Evolutionary conservation across 1,140 invertebrate genomes (phyloP), one percentile per base, ranked within the genome.

Genomic region (Zaprionus nigranus): DNA sequence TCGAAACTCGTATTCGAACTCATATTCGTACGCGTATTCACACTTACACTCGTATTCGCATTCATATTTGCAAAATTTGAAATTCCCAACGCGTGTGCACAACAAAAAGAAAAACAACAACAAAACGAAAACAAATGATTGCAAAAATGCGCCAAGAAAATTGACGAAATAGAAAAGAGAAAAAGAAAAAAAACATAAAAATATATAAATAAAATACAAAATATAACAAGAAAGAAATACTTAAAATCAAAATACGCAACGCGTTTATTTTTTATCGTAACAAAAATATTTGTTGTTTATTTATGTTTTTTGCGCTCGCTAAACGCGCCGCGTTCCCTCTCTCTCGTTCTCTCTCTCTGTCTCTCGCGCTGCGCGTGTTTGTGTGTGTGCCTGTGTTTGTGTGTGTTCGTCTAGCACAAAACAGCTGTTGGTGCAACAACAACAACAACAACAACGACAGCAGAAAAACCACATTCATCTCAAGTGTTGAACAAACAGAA

Each of bases 371-470:
- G 57, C n/a, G 20, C 38, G 30, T 38, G 22, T 28, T 24, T 26
- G 43, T n/a, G 38, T 49, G 28, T 26, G 13, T 26, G 53, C 15
- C 26, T 49, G 38, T 59, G 62, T 67, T 30, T 74, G 60, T 65
- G 49, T 59, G 57, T 70, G 63, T 76, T 71, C 53, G 75, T 79
- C 66, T 76, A 69, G 80, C 72, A 59, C 65, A 71, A 62, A 87
- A 87, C 84, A 87, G 85, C 84, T 87, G 84, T 88, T 83, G 73
- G 67, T 74, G 69, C 67, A 66, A 68, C 67, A 76, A 82, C 66
- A 79, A 68, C 67, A 76, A 82, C 66, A 79, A 56, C 61, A 63
- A 63, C 53, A 73, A 78, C 72, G 69, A 49, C 54, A 65, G 38
- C 65, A 60, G 30, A 43, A 59, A 17, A 57, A 57, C 30, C 56